Evolutionary conservation across 2,888 invertebrate genomes (phyloP), one percentile per base, ranked within the genome.

Genomic region (Ormyrus labotus): DNA sequence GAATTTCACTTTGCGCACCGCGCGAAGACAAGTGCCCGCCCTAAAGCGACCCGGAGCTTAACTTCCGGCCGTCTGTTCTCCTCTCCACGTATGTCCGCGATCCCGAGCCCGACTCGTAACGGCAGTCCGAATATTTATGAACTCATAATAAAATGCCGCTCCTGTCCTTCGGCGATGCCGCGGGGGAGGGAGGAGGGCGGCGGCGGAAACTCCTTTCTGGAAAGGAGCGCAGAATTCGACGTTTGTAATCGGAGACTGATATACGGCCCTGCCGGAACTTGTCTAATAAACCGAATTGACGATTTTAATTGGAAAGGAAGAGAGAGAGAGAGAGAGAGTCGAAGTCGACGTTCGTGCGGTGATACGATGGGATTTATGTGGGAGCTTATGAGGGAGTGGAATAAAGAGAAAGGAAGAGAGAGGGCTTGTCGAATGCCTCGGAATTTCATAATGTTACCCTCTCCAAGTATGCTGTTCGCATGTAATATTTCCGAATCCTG

Each of bases 1-100:
- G 82, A 81, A 82, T 82, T 82, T 81, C 80, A 82, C 81, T 82
- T 78, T 72, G 73, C 63, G 13, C 58, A 57, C 51, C n/a, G 63
- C 57, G 45, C 53, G n/a, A 58, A 64, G 78, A 60, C 79, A 60
- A 58, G 70, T 64, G 53, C 50, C 55, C 47, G 6, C 6, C 45
- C 13, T 48, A 34, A 48, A 19, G 19, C n/a, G 19, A 67, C 53
- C 50, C 10, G 19, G 11, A 58, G 57, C 63, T 55, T 47, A 57
- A 55, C 13, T 64, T 34, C 70, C 34, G 11, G 34, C 11, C 48
- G 53, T 57, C 53, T 53, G 53, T 53, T 53, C 53, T 53, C 53
- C 11, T 8, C 11, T 53, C 61, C 11, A 19, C 13, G 9, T 53
- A 53, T 53, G 11, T 61, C 10, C 61, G 34, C 34, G 34, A 34